Base-by-base conservation (phyloP, 2,113 vertebrate genomes). In the Siphamia tubifer region DNA sequence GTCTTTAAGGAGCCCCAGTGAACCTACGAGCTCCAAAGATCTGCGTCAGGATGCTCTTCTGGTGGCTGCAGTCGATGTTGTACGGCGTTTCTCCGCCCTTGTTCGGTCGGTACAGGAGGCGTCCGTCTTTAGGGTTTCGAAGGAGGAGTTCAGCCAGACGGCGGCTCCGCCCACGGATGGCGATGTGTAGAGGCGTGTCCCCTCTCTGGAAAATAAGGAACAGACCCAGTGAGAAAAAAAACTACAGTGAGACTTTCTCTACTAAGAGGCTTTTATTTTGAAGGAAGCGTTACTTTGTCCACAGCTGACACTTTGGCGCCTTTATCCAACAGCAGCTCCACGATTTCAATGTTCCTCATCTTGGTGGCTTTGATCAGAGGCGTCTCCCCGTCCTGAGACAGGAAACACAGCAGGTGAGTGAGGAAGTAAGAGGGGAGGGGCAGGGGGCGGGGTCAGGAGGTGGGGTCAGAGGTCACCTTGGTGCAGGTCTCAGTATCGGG, bases 41-140 rank as follows among this genome's bases (percentile, higher is more conserved):
- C 77, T 99, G 98, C 0, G 98, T 99, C 57, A 99, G 93, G 89
- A 99, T 99, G 83, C 97, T 99, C 84, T 99, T 99, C 91, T 99
- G 98, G 80, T 99, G 98, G 81, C 94, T 97, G 78, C 97, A 99
- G 91, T 99, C 98, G 28, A 99, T 96, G 85, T 99, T 99, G 91
- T 99, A 99, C 0, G 98, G 98, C 0, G 97, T 99, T 88, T 99
- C 98, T 20, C 95, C 96, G 4, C 94, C 93, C 85, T 98, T 99
- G 91, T 98, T 99, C 25, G 98, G 98, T 9, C 96, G 94, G 36
- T 99, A 99, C 32, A 99, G 94, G 58, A 99, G 83, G 7, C 97
- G 92, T 15, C 98, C 98, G 58, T 99, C 98, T 89, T 99, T 99
- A 4, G 97, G 98, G 72, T 99, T 99, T 55, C 98, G 85, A 65